phyloP scores from a whole-genome alignment of 37 sponge, comb jelly and placozoan species.

The Ephydatia muelleri region DNA sequence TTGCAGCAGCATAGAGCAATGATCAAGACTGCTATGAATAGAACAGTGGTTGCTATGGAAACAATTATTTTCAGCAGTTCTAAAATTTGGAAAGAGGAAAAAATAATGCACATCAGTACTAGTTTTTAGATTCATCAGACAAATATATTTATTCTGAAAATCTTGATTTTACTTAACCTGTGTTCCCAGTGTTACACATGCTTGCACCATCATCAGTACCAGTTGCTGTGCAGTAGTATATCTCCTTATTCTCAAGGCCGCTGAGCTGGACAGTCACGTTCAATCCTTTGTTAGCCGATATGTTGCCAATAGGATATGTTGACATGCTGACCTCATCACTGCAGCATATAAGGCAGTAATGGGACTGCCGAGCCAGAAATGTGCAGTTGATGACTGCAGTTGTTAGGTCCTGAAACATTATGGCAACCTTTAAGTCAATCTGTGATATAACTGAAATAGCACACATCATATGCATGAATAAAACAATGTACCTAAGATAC shows the following conservation, averaged over 20 bases:
- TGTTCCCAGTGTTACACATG: neutral
- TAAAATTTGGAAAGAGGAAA: neutral
- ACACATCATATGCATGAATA: neutral
- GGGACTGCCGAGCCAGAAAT: neutral
- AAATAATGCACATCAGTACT: neutral
- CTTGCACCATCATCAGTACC: neutral
- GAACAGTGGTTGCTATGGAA: neutral
- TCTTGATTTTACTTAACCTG: neutral
- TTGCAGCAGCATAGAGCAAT: neutral
- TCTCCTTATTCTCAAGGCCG: neutral
- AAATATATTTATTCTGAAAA: neutral
- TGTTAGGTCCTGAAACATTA: neutral
- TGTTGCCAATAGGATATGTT: neutral
- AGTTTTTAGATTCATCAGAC: no score
- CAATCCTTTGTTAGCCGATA: neutral
- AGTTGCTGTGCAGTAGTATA: neutral
- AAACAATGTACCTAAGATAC: neutral
- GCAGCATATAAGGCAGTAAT: neutral
- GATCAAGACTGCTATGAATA: neutral
- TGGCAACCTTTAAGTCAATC: neutral
- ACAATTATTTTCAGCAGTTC: neutral
- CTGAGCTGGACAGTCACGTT: neutral
- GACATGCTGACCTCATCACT: neutral
- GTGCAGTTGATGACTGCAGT: neutral
- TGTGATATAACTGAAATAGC: neutral